Conservation (phyloP, 2,113 vertebrate species). For the Poeciliopsis turrubarensis region DNA sequence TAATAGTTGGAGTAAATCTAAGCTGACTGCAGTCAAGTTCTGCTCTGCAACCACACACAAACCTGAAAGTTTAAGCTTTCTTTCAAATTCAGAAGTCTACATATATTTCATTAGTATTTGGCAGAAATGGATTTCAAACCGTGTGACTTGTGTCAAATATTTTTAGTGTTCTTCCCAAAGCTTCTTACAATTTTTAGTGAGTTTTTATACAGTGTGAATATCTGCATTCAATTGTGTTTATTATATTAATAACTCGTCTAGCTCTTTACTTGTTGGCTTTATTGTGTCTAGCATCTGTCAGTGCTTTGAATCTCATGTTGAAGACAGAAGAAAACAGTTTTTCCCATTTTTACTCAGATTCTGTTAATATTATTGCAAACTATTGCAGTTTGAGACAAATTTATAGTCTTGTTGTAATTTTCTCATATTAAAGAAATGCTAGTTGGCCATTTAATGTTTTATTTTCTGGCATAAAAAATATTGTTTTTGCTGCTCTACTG, state of each 20-base stretch:
- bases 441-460: background rate
- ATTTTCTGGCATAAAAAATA: background rate
- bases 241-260: conserved; percentile 18
- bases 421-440: background rate
- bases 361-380: background rate
- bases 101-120: background rate
- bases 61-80: no score
- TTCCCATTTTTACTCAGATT: background rate
- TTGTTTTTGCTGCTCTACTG: background rate
- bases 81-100: background rate
- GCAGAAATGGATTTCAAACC: background rate
- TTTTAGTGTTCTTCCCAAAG: background rate
- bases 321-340: background rate
- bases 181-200: background rate
- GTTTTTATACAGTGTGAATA: background rate
- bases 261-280: background rate
- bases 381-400: background rate
- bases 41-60: no score
- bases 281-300: background rate
- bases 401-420: background rate
- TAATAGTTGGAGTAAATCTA: conserved; percentile 61
- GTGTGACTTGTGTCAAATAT: background rate
- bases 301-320: background rate
- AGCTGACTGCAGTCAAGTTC: background rate
- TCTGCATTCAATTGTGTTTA: background rate